Base-by-base conservation (phyloP, 1,140 invertebrate species). In the Apis florea region DNA sequence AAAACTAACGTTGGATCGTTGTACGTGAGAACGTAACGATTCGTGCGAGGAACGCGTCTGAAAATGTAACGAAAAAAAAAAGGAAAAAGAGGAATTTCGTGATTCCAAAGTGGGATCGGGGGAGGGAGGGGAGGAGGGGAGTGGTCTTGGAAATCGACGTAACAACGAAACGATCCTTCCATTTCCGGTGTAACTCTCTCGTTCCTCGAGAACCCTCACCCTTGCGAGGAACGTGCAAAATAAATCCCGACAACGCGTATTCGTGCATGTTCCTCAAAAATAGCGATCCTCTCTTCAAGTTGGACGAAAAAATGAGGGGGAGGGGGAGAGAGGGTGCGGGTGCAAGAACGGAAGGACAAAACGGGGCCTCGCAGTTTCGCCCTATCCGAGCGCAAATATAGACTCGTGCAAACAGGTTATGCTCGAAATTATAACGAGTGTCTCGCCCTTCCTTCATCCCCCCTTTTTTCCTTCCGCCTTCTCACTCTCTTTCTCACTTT, bases 341-440 rank as follows among this genome's bases (percentile, higher is more conserved):
- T 15, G 24, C 21, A 24, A 24, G 40, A n/a, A 26, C 3, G 17
- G 21, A 71, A 82, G 54, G 80, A 75, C 66, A 79, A 72, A n/a
- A 67, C 61, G 61, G 79, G 59, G 67, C 64, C 79, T 85, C 74
- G 66, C 85, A 72, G 56, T 49, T 86, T 61, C 26, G 21, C 47
- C 79, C 6, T 82, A 67, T 85, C 31, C 68, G 24, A 74, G 82
- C 51, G 79, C 86, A 84, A 84, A 87, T 74, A 78, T 56, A 77
- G 74, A 67, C 19, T 61, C 72, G 82, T 66, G 75, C 51, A 78
- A 82, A 87, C 70, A 77, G 54, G 76, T 83, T 76, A 82, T 40
- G 80, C 83, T 79, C 79, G 58, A 87, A 87, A 88, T 88, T 88
- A 79, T 84, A 79, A 84, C 83, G 83, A 72, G 83, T 68, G 71